Conservation (phyloP, 1,140 invertebrate species). For the Yoshiicerus persimilis region DNA sequence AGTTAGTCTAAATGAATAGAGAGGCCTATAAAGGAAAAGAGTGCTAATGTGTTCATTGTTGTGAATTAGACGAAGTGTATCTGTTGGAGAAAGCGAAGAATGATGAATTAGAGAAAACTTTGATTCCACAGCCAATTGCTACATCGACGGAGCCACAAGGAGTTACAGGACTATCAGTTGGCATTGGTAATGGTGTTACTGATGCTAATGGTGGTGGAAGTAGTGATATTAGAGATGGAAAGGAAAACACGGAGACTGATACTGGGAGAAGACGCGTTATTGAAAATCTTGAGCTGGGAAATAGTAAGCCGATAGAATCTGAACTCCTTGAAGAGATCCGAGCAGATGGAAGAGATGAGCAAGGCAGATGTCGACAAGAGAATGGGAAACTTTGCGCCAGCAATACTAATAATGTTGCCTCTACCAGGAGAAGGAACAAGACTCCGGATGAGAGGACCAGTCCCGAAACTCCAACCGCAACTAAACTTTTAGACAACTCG, state of each 20-base stretch:
- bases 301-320: background rate
- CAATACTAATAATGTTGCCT: slow-evolving; percentile 10
- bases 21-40: background rate
- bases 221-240: background rate
- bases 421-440: background rate
- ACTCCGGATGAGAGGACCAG: background rate
- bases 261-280: background rate
- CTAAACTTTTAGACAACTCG: slow-evolving; percentile 11
- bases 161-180: background rate
- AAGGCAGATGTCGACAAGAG: slow-evolving; percentile 14
- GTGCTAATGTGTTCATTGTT: background rate
- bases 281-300: background rate
- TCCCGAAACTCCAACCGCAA: background rate
- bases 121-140: background rate
- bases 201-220: background rate
- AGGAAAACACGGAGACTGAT: background rate
- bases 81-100: background rate
- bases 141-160: background rate
- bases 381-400: slow-evolving; percentile 11
- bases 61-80: background rate
- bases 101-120: slow-evolving; percentile 4
- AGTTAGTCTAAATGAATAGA: background rate
- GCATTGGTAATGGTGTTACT: background rate
- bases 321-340: background rate
- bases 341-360: slow-evolving; percentile 18